A percentile compares a stretch with the other conserved stretches of the same genome.
phyloP scores from a whole-genome alignment of 2,113 vertebrate genomes.

The Cricetomys ansorgei region DNA sequence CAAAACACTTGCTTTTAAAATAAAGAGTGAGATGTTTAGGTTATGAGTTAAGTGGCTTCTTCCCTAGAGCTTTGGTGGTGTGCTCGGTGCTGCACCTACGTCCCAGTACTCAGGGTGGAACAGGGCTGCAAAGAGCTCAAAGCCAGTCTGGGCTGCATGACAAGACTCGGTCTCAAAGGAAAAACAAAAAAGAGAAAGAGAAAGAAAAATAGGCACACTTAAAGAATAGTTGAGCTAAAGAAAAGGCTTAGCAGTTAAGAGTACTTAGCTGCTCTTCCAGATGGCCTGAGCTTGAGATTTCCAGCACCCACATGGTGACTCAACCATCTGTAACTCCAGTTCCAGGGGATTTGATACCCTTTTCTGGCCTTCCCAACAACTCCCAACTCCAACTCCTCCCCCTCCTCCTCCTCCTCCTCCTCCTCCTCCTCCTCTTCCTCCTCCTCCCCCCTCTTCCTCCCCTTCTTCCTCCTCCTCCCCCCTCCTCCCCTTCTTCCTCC shows the following conservation, averaged over 20 bases:
- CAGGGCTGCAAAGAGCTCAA: background rate
- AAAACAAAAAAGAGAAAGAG: background rate
- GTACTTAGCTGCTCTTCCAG: background rate
- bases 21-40: background rate
- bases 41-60: constrained; percentile 37
- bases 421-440: no score
- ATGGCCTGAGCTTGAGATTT: background rate
- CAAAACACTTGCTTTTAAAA: constrained; percentile 8
- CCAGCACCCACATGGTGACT: background rate
- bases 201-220: background rate
- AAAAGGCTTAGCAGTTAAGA: background rate
- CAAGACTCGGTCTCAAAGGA: background rate
- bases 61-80: background rate
- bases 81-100: background rate
- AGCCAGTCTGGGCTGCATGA: background rate
- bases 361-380: background rate
- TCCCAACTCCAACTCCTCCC: no score
- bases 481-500: no score
- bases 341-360: background rate
- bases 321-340: background rate
- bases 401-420: no score
- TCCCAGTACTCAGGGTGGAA: background rate
- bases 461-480: no score
- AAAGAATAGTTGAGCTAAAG: background rate
- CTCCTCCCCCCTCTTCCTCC: no score